These are phyloP conservation scores for Heliconius congener DNA, from an alignment of 1,140 invertebrate species.

Conservation along the genomic window DNA sequence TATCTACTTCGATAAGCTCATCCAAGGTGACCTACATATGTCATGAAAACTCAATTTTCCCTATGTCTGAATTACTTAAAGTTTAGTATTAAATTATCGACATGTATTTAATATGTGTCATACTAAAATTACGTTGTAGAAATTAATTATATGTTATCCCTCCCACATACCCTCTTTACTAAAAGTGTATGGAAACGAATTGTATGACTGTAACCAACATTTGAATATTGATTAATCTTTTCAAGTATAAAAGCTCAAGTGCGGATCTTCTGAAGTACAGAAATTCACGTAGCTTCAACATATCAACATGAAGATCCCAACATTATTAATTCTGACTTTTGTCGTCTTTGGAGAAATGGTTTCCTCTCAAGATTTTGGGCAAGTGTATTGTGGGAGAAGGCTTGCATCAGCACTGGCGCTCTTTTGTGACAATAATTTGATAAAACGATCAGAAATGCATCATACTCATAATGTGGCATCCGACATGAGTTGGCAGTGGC, in stretches of 20 bases:
- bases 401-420: slow-evolving; percentile 29
- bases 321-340: slow-evolving; percentile 12
- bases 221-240: background rate
- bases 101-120: too few species aligned
- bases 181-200: background rate
- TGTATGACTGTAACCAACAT: background rate
- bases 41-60: background rate
- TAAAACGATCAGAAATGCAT: slow-evolving; percentile 27
- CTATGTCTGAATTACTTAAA: background rate
- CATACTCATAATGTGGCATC: background rate
- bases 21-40: slow-evolving; percentile 3
- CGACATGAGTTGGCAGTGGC: slow-evolving; percentile 34
- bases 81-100: too few species aligned
- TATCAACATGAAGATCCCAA: slow-evolving; percentile 29
- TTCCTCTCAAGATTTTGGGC: background rate
- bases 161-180: background rate
- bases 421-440: slow-evolving; percentile 31
- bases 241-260: slow-evolving; percentile 18
- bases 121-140: too few species aligned
- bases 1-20: background rate
- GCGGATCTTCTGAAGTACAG: background rate
- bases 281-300: background rate
- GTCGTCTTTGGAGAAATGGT: slow-evolving; percentile 9
- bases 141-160: background rate
- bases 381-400: slow-evolving; percentile 37